These are phyloP conservation scores for Microtus pennsylvanicus DNA, from an alignment of 2,113 vertebrate species.

Conservation along the genomic window DNA sequence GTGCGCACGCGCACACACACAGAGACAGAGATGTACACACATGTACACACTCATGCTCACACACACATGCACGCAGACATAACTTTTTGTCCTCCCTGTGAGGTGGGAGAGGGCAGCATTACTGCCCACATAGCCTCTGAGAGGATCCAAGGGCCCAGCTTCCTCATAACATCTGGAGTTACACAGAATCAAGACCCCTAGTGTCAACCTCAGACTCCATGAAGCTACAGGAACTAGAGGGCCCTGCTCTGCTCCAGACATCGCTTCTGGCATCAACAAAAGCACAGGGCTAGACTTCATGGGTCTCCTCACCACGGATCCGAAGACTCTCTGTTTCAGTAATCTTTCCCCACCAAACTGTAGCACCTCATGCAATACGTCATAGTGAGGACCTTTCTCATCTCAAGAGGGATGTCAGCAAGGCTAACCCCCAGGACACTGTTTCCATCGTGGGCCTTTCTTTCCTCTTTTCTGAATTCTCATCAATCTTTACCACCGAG, in stretches of 20 bases:
- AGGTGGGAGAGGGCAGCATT: rapidly evolving
- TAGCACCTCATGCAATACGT: neutral
- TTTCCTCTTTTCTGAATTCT: neutral
- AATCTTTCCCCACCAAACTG: neutral
- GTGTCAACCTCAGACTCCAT: no score
- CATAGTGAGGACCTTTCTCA: neutral
- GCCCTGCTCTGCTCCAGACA: neutral
- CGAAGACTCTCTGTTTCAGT: neutral
- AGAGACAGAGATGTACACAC: neutral
- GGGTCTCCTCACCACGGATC: neutral
- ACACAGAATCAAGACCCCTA: neutral
- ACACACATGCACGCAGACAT: neutral
- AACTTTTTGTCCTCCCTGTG: neutral
- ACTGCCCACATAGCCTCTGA: neutral
- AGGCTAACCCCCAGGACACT: neutral
- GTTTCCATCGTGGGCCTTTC: neutral
- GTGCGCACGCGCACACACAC: rapidly evolving
- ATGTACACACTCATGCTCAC: neutral
- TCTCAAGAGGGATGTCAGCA: neutral
- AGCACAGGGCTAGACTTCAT: neutral
- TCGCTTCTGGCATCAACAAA: neutral
- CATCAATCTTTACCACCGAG: neutral
- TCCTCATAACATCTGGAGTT: neutral
- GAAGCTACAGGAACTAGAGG: neutral
- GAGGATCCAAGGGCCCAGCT: rapidly evolving